phyloP scores from a whole-genome alignment of 2,888 invertebrate genomes.

The Spicauda simplicius region DNA sequence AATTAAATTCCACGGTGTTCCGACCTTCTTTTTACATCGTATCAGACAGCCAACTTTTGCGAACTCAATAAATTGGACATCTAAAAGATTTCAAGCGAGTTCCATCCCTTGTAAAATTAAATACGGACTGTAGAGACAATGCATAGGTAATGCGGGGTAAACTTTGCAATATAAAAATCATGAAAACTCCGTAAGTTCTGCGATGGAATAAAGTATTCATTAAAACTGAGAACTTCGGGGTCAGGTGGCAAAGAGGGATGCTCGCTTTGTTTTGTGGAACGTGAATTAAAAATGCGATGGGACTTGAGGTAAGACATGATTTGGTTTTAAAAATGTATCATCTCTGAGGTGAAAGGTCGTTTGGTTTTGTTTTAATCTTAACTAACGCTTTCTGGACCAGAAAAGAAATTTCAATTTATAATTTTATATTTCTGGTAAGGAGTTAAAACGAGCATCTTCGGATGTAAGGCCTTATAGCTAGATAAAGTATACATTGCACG shows the following conservation, averaged over 20 bases:
- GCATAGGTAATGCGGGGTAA: slow-evolving; percentile 74
- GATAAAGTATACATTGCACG: too few species aligned
- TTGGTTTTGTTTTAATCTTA: neutral
- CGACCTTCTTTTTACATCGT: slow-evolving; percentile 21
- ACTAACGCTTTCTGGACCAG: too few species aligned
- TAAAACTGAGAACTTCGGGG: slow-evolving; percentile 60
- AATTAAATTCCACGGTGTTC: slow-evolving; percentile 2
- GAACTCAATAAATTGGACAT: slow-evolving; percentile 41
- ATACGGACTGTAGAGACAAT: slow-evolving; percentile 70
- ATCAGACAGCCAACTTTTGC: slow-evolving; percentile 23
- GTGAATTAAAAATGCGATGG: slow-evolving; percentile 46
- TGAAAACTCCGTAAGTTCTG: slow-evolving; percentile 67
- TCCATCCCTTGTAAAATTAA: slow-evolving; percentile 62
- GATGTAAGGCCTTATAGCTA: too few species aligned
- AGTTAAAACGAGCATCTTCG: too few species aligned
- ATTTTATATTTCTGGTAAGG: too few species aligned
- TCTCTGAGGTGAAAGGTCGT: neutral
- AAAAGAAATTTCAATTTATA: too few species aligned
- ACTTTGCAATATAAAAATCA: slow-evolving; percentile 81
- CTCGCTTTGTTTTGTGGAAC: slow-evolving; percentile 33
- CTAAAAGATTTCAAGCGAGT: slow-evolving; percentile 32
- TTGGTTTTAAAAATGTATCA: neutral
- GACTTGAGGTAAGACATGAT: slow-evolving; percentile 14
- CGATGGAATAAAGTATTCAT: slow-evolving; percentile 78
- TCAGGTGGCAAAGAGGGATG: slow-evolving; percentile 61